These are phyloP conservation scores for Larimichthys crocea DNA, from an alignment of 2,113 vertebrate genomes.

Conservation along the genomic window DNA sequence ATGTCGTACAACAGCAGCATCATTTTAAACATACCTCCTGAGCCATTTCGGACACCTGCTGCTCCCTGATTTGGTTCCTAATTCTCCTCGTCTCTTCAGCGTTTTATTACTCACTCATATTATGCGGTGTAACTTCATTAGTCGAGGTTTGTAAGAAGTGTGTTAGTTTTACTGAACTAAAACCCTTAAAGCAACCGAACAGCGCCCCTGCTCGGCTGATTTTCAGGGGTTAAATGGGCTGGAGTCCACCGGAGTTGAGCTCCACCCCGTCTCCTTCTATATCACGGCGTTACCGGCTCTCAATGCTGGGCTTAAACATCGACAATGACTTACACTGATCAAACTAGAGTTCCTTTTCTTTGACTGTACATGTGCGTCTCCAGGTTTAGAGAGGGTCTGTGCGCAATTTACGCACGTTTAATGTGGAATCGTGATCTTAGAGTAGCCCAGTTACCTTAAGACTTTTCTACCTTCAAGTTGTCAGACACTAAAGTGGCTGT, in stretches of 20 bases:
- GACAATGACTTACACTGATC: background rate
- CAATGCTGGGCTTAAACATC: too few relatives aligned
- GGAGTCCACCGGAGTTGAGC: background rate
- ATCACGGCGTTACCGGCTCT: background rate
- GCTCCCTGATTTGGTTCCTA: conserved; percentile 3
- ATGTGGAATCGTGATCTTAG: too few relatives aligned
- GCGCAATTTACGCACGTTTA: background rate
- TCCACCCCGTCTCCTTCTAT: background rate
- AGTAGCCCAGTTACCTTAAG: too few relatives aligned
- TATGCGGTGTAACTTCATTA: conserved; percentile 3
- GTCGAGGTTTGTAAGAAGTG: background rate
- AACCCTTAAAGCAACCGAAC: conserved; percentile 9
- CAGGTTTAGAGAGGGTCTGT: background rate
- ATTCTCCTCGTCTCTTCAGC: background rate
- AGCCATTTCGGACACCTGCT: conserved; percentile 59
- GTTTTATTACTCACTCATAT: conserved; percentile 19
- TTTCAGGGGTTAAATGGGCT: background rate
- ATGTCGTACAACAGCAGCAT: background rate
- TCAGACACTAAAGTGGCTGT: too few relatives aligned
- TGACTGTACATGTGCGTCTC: background rate
- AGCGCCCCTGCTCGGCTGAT: conserved; percentile 37
- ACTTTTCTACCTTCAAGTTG: too few relatives aligned
- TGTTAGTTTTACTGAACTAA: background rate
- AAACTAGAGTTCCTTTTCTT: too few relatives aligned
- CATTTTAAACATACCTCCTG: conserved; percentile 55